Conservation (phyloP, 2,113 vertebrate species). For the Zootoca vivipara region DNA sequence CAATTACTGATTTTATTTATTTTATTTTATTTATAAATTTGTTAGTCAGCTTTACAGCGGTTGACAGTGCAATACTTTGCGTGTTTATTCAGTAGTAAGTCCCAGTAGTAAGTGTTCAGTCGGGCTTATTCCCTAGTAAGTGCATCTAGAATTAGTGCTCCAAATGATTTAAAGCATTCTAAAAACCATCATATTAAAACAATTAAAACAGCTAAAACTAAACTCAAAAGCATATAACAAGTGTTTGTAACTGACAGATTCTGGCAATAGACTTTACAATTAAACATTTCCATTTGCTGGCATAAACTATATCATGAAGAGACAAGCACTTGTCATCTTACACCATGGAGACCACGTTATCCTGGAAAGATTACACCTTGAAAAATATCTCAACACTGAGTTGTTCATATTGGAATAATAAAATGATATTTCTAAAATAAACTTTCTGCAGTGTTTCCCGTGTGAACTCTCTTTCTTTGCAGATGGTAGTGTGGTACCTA, state of each 20-base stretch:
- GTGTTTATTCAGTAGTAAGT: background rate
- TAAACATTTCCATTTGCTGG: background rate
- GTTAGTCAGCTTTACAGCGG: too few relatives aligned
- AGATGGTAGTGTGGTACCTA: constrained; percentile 98
- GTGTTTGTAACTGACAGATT: background rate
- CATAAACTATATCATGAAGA: background rate
- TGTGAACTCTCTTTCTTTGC: constrained; percentile 45
- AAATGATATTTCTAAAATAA: background rate
- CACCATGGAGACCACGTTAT: background rate
- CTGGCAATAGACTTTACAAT: background rate
- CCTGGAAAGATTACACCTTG: background rate
- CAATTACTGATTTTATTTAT: too few relatives aligned
- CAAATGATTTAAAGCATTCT: too few relatives aligned
- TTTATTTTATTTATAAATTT: too few relatives aligned
- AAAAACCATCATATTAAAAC: too few relatives aligned
- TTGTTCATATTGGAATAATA: background rate
- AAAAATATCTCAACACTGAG: constrained; percentile 4
- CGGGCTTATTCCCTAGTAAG: background rate
- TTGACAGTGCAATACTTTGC: background rate
- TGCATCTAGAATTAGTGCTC: too few relatives aligned
- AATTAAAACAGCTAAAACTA: too few relatives aligned
- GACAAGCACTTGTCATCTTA: background rate
- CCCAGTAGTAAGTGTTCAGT: background rate
- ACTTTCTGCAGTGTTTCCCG: background rate
- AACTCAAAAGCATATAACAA: too few relatives aligned